Percentiles rank a stretch among this genome's conserved stretches.
Conservation (phyloP, 2,888 invertebrate species). For the Hemicrepidius hirtus region DNA sequence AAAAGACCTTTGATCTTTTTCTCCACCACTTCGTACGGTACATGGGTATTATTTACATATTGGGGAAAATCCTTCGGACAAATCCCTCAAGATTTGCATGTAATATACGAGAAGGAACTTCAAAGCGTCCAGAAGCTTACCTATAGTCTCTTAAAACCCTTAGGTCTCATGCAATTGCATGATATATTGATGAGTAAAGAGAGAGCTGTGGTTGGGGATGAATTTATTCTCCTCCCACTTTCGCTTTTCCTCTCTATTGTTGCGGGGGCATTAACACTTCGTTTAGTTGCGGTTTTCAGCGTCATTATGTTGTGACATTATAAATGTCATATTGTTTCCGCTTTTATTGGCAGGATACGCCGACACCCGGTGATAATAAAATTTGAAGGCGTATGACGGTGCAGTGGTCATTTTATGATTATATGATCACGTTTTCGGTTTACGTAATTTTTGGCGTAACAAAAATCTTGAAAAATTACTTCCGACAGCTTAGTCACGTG, state of each 20-base stretch:
- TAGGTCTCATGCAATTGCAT: no score
- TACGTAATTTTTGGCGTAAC: not conserved
- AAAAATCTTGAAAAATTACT: not conserved
- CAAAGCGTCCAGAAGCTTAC: no score
- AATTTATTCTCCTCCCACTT: not conserved
- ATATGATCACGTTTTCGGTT: not conserved
- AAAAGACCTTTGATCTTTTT: no score
- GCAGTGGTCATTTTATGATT: not conserved
- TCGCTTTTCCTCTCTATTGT: not conserved
- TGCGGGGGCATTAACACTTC: constrained; percentile 7
- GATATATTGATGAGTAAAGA: no score
- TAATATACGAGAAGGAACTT: no score
- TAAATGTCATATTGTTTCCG: constrained; percentile 7
- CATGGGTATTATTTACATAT: no score
- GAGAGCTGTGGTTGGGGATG: no score
- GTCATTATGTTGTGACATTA: constrained; percentile 5
- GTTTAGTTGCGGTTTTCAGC: not conserved
- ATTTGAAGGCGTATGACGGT: not conserved
- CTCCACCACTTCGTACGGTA: no score
- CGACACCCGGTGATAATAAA: not conserved
- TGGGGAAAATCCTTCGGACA: no score
- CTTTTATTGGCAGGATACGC: constrained; percentile 6
- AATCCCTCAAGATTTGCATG: no score
- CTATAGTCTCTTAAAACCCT: no score
- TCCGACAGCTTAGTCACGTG: not conserved